Percentiles rank a stretch among this genome's conserved stretches.
These are phyloP conservation scores for Hirtodrosophila duncani DNA, from an alignment of 2,888 invertebrate species.

Conservation along the genomic window DNA sequence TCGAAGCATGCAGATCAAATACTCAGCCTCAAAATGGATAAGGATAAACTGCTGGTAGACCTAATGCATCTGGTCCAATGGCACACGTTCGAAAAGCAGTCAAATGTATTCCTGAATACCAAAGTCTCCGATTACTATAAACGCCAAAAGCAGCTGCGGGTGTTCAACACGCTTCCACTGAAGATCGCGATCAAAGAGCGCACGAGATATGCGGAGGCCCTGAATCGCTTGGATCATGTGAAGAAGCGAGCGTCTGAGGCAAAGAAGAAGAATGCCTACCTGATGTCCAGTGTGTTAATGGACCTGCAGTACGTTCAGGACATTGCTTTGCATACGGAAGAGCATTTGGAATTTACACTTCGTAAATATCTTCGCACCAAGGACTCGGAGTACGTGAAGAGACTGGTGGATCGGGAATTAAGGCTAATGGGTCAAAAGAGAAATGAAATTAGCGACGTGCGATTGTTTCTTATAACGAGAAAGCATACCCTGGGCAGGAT, in stretches of 20 bases:
- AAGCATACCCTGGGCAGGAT: constrained; percentile 56
- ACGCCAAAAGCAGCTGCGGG: constrained; percentile 51
- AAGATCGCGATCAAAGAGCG: not conserved
- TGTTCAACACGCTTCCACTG: constrained; percentile 10
- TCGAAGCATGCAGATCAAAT: constrained; percentile 14
- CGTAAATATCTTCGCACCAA: not conserved
- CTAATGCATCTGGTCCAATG: constrained; percentile 17
- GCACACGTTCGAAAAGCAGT: not conserved
- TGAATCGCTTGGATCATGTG: constrained; percentile 44
- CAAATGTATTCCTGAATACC: constrained; percentile 33
- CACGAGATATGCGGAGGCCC: constrained; percentile 29
- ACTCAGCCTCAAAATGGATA: constrained; percentile 51
- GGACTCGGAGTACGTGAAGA: constrained; percentile 12
- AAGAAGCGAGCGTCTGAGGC: constrained; percentile 15
- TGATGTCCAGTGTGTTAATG: constrained; percentile 29
- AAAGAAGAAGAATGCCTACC: constrained; percentile 11
- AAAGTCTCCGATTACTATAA: constrained; percentile 64
- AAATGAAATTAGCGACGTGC: constrained; percentile 59
- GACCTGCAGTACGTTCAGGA: constrained; percentile 20
- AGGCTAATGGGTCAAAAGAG: constrained; percentile 46
- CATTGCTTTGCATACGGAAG: constrained; percentile 15
- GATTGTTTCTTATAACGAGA: constrained; percentile 56
- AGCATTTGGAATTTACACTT: constrained; percentile 18
- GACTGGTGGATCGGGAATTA: constrained; percentile 19
- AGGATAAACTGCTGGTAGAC: constrained; percentile 27